Evolutionary conservation across 2,797 vertebrate genomes (phyloP).

Genomic region (Chrosomus eos): DNA sequence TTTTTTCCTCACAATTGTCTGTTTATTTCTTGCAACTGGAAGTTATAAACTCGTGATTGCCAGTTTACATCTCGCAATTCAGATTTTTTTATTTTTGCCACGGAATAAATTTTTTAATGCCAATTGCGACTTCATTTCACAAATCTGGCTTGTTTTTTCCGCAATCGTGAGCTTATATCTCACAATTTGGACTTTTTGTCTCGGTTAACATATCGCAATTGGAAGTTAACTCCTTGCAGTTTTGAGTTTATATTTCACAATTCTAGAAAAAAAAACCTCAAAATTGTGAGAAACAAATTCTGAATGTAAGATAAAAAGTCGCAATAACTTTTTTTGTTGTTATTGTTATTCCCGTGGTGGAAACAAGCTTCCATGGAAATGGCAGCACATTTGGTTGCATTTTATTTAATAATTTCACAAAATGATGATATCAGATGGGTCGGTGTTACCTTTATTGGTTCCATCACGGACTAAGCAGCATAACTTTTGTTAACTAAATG

Average conservation of each 20-base stretch:
- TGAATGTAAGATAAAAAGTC: not conserved
- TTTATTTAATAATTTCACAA: constrained; percentile 1
- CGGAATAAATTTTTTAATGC: not conserved
- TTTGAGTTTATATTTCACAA: too few relatives aligned
- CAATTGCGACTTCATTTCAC: not conserved
- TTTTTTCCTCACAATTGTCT: not conserved
- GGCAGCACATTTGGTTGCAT: not conserved
- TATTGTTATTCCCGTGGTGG: not conserved
- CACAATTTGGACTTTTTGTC: not conserved
- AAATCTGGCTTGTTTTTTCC: not conserved
- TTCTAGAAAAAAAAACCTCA: too few relatives aligned
- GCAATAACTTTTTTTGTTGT: not conserved
- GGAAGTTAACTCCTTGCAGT: not conserved
- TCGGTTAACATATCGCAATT: not conserved
- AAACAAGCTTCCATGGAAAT: not conserved
- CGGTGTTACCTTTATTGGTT: too few relatives aligned
- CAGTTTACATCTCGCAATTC: not conserved
- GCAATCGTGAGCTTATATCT: not conserved
- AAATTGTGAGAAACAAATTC: not conserved
- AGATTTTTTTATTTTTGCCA: not conserved
- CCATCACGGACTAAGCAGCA: not conserved
- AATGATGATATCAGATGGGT: not conserved
- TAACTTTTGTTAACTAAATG: not conserved
- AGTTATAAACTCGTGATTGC: not conserved
- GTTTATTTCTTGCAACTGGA: not conserved